These are phyloP conservation scores for Luffia ferchaultella DNA, from an alignment of 2,888 invertebrate species.

Conservation along the genomic window DNA sequence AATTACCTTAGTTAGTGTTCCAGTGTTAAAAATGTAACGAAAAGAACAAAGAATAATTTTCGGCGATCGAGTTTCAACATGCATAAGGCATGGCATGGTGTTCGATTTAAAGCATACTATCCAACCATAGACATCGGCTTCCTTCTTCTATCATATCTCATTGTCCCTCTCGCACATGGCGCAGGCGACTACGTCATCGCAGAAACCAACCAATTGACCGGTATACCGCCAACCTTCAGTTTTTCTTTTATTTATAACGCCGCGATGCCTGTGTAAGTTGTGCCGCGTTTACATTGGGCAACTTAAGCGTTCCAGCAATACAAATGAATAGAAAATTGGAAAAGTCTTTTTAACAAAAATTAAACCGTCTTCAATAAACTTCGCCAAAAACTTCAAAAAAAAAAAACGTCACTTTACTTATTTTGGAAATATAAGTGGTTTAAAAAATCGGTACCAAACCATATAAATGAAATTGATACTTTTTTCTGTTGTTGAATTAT, in stretches of 20 bases:
- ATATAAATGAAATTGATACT: too few relatives aligned
- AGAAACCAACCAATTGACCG: constrained; percentile 65
- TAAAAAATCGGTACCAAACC: too few relatives aligned
- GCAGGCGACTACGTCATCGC: constrained; percentile 48
- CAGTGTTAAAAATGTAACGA: neutral
- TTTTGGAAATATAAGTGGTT: too few relatives aligned
- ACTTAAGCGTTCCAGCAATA: constrained; percentile 10
- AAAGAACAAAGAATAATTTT: neutral
- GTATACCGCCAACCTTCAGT: constrained; percentile 65
- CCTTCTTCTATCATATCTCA: constrained; percentile 25
- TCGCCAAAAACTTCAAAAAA: too few relatives aligned
- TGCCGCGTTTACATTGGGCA: constrained; percentile 30
- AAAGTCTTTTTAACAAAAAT: neutral
- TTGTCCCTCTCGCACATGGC: constrained; percentile 29
- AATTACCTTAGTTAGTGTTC: neutral
- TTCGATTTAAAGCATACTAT: constrained; percentile 45
- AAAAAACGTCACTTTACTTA: too few relatives aligned
- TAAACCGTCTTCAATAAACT: too few relatives aligned
- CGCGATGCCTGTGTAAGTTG: constrained; percentile 57
- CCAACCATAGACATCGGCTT: constrained; percentile 26
- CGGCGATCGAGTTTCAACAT: neutral
- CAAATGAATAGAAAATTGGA: constrained; percentile 16
- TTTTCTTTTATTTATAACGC: constrained; percentile 63
- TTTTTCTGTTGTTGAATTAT: too few relatives aligned
- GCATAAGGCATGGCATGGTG: neutral